Percentiles rank a stretch among this genome's conserved stretches.
These are phyloP conservation scores for Delichon dasypus DNA, from an alignment of 2,797 vertebrate species.

Conservation along the genomic window DNA sequence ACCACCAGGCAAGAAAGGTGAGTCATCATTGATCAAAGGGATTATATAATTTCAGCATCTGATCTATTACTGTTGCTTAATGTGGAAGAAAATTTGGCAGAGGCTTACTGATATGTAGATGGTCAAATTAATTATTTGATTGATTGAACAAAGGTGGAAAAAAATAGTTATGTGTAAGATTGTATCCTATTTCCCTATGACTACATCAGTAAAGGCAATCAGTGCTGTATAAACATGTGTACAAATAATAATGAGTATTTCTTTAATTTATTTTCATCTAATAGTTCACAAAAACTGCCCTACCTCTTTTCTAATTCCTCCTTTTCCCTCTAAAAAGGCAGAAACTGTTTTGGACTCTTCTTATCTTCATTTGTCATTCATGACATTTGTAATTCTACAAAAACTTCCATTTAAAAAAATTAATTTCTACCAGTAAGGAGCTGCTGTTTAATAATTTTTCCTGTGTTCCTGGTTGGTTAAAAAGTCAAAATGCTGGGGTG, in stretches of 20 bases:
- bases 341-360: neutral
- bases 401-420: neutral
- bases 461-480: neutral
- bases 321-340: neutral
- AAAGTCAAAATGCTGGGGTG: neutral
- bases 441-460: neutral
- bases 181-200: neutral
- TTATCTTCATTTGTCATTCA: neutral
- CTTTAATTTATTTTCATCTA: neutral
- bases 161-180: neutral
- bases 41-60: neutral
- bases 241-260: neutral
- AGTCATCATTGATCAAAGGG: neutral
- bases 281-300: neutral
- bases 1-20: constrained; percentile 89
- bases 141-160: neutral
- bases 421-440: neutral
- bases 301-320: neutral
- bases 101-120: neutral
- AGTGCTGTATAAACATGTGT: neutral
- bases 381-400: neutral
- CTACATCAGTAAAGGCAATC: neutral
- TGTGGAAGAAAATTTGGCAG: neutral
- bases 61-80: neutral
- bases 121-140: neutral